phyloP scores from a whole-genome alignment of 2,113 vertebrate species.

The Psilopsiagon aurifrons region DNA sequence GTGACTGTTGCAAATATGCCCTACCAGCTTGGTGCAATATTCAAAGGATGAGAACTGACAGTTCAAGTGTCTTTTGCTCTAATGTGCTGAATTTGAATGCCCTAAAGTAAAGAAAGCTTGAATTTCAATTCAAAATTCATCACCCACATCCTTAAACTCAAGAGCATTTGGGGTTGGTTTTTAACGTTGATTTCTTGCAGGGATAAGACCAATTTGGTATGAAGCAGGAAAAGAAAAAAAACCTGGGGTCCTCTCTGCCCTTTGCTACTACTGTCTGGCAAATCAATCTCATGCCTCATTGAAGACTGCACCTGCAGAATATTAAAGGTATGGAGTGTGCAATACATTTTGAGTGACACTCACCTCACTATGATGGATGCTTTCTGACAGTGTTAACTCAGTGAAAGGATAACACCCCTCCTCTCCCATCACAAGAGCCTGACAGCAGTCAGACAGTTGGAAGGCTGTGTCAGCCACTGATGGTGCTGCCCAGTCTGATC shows the following conservation, averaged over 20 bases:
- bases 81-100: slow-evolving; percentile 43
- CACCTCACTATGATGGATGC: background rate
- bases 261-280: background rate
- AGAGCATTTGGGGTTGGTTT: background rate
- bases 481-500: background rate
- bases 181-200: background rate
- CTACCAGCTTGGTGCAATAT: background rate
- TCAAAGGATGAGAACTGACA: slow-evolving; percentile 50
- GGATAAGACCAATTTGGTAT: background rate
- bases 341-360: background rate
- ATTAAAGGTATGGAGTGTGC: background rate
- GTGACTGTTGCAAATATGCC: background rate
- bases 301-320: background rate
- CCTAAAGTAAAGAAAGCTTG: slow-evolving; percentile 18
- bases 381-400: background rate
- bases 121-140: slow-evolving; percentile 39
- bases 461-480: background rate
- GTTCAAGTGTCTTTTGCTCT: slow-evolving; percentile 41
- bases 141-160: slow-evolving; percentile 16
- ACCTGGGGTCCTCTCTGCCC: background rate
- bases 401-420: background rate
- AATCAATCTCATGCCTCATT: background rate
- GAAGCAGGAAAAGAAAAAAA: background rate
- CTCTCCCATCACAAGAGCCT: background rate
- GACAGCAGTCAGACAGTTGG: background rate